Evolutionary conservation across 1,140 invertebrate genomes (phyloP), one percentile per base, ranked within the genome.

Genomic region (Aleiodes sp.): DNA sequence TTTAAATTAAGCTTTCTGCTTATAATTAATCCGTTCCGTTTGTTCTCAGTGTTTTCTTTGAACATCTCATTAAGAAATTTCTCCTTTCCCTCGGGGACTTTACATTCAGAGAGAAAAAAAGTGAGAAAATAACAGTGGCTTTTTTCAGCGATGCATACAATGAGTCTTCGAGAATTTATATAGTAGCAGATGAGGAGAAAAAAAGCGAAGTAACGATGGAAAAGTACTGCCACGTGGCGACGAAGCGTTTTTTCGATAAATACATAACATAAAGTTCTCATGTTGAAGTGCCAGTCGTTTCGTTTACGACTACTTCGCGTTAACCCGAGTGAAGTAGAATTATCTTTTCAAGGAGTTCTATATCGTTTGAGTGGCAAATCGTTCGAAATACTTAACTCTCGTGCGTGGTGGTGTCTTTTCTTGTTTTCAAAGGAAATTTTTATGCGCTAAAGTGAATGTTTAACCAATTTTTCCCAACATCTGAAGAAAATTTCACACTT

Each of bases 231-330:
- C 46, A 52, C 46, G 46, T 52, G 46, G 46, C 46, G 19, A 24
- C 10, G 46, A 52, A n/a, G n/a, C n/a, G n/a, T n/a, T 24, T 21
- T 52, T 52, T 16, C 16, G 21, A 21, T 52, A 21, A 52, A 10
- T 21, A 52, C 46, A 52, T 52, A 52, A 52, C 46, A 52, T 52
- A 52, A 52, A 52, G 46, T 52, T 52, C 21, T 52, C 46, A 19
- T 24, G 16, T 21, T 24, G 19, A 52, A 52, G 46, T 52, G 46
- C 46, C n/a, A n/a, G 16, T 52, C 46, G 46, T 52, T 52, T 52
- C 46, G 46, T 52, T 52, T 52, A 52, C 46, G 21, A 52, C 46
- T 52, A 10, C 46, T 52, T 52, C 19, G 46, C 16, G 46, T 52
- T n/a, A 52, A 16, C 16, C 26, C 46, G 46, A 24, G 26, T 21